Base-by-base conservation (phyloP, 2,113 vertebrate species). In the Malurus cyaneus region DNA sequence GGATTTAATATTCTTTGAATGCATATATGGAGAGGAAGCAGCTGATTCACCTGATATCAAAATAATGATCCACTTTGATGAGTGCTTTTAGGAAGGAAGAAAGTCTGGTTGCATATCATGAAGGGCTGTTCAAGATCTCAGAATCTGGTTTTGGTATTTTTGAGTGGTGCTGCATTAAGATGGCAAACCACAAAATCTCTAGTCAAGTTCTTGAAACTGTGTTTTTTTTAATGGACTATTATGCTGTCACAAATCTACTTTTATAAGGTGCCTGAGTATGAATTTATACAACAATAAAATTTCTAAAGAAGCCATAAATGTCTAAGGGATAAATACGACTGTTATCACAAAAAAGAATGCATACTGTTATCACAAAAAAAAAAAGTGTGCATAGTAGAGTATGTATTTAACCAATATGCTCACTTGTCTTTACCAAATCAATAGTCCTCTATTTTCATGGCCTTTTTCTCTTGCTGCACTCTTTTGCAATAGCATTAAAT, bases 281-380 rank as follows among this genome's bases (percentile, higher is more conserved):
- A 96, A 96, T 93, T 93, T 94, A 96, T 90, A 65, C 62, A 92
- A 92, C 41, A 67, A 80, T 93, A 96, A 94, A 88, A 60, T 91
- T 92, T 94, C 91, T 72, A 54, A 94, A 93, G 87, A 83, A 97
- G n/a, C 36, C 18, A 49, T 95, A 92, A 95, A 92, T 42, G 65
- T 94, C 90, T 74, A 72, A 76, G 46, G 61, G 50, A 64, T 81
- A 96, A 97, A 53, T 93, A 86, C 1, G 2, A 72, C 64, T 80
- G 31, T 82, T 89, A 80, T 92, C 77, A 84, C 66, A 42, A 26
- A 84, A 39, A 39, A 39, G 61, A 41, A 54, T 78, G 85, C 56
- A 79, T 77, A 66, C 36, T 36, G 36, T 36, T 36, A 36, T 9
- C 36, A 36, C 36, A 36, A 36, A 36, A 36, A n/a, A n/a, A n/a